phyloP scores from a whole-genome alignment of 1,140 invertebrate species.

The Parapsyche elsis region DNA sequence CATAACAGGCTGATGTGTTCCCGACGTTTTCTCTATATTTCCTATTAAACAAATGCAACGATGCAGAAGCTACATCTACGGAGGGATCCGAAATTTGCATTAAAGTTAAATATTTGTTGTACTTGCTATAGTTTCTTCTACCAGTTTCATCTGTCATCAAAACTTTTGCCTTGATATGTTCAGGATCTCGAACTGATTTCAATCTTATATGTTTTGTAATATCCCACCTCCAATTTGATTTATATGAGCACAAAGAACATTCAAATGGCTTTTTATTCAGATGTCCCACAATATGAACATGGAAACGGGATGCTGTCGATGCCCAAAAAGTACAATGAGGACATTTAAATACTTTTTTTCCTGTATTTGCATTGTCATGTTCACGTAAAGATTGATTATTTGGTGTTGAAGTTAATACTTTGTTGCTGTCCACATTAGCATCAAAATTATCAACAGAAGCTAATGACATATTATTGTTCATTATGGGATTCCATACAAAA shows the following conservation, averaged over 20 bases:
- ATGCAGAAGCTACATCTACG: slow-evolving; percentile 55
- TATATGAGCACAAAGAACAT: slow-evolving; percentile 92
- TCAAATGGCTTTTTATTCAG: slow-evolving; percentile 94
- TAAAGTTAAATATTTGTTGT: slow-evolving; percentile 86
- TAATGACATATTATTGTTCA: slow-evolving; percentile 55
- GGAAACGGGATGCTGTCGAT: slow-evolving; percentile 89
- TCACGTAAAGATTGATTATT: slow-evolving; percentile 15
- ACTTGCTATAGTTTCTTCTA: slow-evolving; percentile 90
- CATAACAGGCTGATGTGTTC: slow-evolving; percentile 36
- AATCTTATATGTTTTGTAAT: slow-evolving; percentile 95
- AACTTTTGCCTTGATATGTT: slow-evolving; percentile 81
- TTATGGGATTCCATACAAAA: slow-evolving; percentile 78
- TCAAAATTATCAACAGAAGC: slow-evolving; percentile 28
- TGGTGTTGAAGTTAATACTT: slow-evolving; percentile 43
- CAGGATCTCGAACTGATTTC: slow-evolving; percentile 84
- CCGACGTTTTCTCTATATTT: slow-evolving; percentile 57
- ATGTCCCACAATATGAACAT: slow-evolving; percentile 92
- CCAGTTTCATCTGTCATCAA: slow-evolving; percentile 93
- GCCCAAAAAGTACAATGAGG: slow-evolving; percentile 92
- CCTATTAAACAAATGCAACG: slow-evolving; percentile 51
- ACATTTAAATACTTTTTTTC: slow-evolving; percentile 85
- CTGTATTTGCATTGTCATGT: slow-evolving; percentile 41
- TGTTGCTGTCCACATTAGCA: slow-evolving; percentile 33
- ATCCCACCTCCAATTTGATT: slow-evolving; percentile 96
- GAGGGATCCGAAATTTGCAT: slow-evolving; percentile 66